Conservation (phyloP, 2,797 vertebrate genomes). For the Neomorphus geoffroyi region DNA sequence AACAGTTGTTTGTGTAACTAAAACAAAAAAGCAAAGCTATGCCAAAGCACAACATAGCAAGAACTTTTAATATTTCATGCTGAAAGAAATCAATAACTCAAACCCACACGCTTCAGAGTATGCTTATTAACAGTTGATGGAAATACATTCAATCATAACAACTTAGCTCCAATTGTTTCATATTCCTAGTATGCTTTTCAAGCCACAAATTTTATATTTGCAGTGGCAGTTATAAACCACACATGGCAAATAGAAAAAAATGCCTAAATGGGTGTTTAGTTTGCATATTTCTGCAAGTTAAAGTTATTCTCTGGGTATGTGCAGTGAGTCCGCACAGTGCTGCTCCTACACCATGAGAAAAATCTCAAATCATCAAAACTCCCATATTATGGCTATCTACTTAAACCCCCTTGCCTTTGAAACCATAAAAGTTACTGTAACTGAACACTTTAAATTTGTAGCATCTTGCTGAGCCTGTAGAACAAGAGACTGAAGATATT, state of each 20-base stretch:
- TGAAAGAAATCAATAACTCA: neutral
- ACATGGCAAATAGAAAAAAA: neutral
- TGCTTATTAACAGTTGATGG: neutral
- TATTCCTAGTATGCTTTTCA: neutral
- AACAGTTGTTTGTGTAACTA: neutral
- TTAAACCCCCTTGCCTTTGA: neutral
- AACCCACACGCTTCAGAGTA: constrained; percentile 16
- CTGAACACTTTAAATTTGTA: neutral
- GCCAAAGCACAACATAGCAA: neutral
- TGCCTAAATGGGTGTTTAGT: neutral
- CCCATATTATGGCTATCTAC: neutral
- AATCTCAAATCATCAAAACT: neutral
- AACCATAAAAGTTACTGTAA: neutral
- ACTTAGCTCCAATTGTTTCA: neutral
- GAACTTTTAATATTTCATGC: neutral
- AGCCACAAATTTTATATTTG: neutral
- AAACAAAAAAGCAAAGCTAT: neutral
- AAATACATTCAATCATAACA: constrained; percentile 1
- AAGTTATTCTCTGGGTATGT: neutral
- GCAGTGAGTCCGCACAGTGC: neutral
- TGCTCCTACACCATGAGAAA: neutral
- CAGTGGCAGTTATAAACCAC: neutral
- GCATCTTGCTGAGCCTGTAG: neutral
- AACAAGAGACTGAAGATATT: neutral
- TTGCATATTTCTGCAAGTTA: neutral